phyloP scores from a whole-genome alignment of 1,140 invertebrate genomes.

The Trachymyrmex cornetzi region DNA sequence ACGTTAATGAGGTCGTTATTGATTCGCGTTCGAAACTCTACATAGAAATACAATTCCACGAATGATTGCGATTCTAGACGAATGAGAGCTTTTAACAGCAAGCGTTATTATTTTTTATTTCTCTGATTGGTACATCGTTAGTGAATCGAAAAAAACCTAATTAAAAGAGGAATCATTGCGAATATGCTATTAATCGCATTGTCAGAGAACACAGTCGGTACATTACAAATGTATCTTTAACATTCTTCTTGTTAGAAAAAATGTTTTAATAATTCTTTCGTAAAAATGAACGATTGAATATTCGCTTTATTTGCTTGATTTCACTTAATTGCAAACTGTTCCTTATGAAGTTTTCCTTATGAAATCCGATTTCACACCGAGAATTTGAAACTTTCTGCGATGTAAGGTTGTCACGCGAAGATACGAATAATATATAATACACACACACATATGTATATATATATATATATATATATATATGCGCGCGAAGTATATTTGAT shows the following conservation, averaged over 20 bases:
- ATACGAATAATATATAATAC: slow-evolving; percentile 1
- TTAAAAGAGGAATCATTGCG: slow-evolving; percentile 1
- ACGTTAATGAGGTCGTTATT: slow-evolving; percentile 53
- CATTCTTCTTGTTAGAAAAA: background rate
- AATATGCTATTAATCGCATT: slow-evolving; percentile 6
- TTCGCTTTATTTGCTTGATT: background rate
- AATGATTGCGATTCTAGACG: slow-evolving; percentile 26
- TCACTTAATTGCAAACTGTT: slow-evolving; percentile 9
- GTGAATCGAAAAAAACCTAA: background rate
- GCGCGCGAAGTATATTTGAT: slow-evolving; percentile 12
- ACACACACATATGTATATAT: background rate
- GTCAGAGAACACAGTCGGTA: background rate
- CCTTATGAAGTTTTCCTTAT: background rate
- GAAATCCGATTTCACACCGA: slow-evolving; percentile 14
- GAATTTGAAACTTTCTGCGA: slow-evolving; percentile 11
- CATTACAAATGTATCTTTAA: background rate
- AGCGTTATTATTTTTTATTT: background rate
- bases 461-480: slow-evolving; percentile 24
- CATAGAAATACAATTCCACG: slow-evolving; percentile 27
- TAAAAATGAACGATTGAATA: background rate
- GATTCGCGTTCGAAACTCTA: slow-evolving; percentile 39
- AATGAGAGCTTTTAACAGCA: background rate
- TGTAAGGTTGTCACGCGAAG: slow-evolving; percentile 12
- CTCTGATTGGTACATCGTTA: slow-evolving; percentile 1
- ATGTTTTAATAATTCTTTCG: background rate